Evolutionary conservation across 2,888 invertebrate species (phyloP), one percentile per base, ranked within the genome.

Genomic region (Periphyllus acericola): DNA sequence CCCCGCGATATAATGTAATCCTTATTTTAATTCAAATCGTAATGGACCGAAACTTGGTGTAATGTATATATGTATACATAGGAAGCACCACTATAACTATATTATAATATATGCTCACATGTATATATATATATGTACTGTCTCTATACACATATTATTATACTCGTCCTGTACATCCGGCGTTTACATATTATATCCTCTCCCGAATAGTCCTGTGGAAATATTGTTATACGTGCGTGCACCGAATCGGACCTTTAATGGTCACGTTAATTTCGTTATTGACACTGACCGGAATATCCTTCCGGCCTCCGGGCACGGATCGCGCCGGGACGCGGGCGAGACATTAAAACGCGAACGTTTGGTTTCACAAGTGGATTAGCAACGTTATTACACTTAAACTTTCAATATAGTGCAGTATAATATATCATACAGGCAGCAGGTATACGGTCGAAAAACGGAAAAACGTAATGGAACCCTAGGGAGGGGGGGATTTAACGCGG

Each of bases 1-100:
- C 74, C 86, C 74, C 74, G 66, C 8, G 60, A 81, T 21, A 81
- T 60, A 60, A 74, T 81, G 60, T 80, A 87, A 87, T 87, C 86
- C 86, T 87, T 74, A 60, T 60, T 87, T 87, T 81, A 87, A 87
- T 87, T 81, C 80, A 14, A 81, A 80, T 74, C 86, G 86, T 40
- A 87, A 72, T n/a, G 75, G 66, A 25, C 83, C 75, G 75, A 76
- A 66, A 29, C 40, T 75, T 9, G 34, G 78, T 25, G 68, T 6
- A 60, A 60, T 52, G 32, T 5, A 71, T 8, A 71, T 46, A 46
- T 9, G 9, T 6, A 17, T 17, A 8, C 3, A 21, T 21, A 32
- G 32, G 17, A 17, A 32, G 3, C 32, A 34, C 32, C n/a, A n/a
- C n/a, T n/a, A n/a, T n/a, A n/a, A 71, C 3, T 9, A 17, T 14